These are phyloP conservation scores for Gyps fulvus DNA, from an alignment of 2,113 vertebrate species.

Conservation along the genomic window DNA sequence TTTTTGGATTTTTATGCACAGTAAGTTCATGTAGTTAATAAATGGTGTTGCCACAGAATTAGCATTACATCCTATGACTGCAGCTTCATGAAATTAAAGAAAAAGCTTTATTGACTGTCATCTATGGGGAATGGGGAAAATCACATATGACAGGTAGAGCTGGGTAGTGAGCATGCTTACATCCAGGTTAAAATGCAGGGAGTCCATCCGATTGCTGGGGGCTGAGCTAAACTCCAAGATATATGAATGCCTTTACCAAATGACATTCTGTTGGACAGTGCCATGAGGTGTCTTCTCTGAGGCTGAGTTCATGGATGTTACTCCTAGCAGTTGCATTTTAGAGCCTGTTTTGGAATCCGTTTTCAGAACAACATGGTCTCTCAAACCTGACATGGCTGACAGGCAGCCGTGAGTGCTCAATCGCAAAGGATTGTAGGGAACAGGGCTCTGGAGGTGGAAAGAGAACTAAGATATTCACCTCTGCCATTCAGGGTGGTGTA, in stretches of 20 bases:
- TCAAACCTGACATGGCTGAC: background rate
- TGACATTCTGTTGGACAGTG: background rate
- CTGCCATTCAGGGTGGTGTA: background rate
- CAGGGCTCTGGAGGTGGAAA: background rate
- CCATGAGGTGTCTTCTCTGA: background rate
- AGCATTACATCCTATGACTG: background rate
- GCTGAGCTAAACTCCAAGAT: background rate
- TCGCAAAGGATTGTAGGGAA: background rate
- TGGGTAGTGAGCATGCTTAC: background rate
- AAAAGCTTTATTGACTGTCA: background rate
- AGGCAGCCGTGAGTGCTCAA: background rate
- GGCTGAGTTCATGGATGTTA: background rate
- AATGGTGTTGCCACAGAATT: background rate
- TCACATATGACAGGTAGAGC: background rate
- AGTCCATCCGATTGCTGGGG: background rate
- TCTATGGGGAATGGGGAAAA: background rate
- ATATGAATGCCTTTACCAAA: background rate
- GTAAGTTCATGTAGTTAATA: background rate
- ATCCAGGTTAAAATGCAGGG: background rate
- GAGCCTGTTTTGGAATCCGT: background rate
- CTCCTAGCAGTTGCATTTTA: background rate
- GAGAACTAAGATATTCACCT: background rate
- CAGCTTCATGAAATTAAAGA: constrained; percentile 24
- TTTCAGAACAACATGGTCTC: background rate
- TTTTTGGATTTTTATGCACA: background rate